Base-by-base conservation (phyloP, 2,113 vertebrate genomes). In the Taurulus bubalis region DNA sequence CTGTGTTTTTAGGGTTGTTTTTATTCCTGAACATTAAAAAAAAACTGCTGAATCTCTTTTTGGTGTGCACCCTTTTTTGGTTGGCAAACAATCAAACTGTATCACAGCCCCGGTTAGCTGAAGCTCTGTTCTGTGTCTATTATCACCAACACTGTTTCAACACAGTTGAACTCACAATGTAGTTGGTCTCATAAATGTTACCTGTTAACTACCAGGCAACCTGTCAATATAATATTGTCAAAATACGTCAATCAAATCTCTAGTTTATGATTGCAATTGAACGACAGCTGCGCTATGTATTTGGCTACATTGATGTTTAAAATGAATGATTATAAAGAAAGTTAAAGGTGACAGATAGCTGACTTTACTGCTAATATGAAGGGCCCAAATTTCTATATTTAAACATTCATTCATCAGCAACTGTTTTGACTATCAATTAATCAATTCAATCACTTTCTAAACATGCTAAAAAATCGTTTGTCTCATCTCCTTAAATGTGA, bases 221-320 rank as follows among this genome's bases (percentile, higher is more conserved):
- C n/a, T n/a, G n/a, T n/a, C n/a, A n/a, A n/a, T n/a, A n/a, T n/a
- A n/a, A n/a, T n/a, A n/a, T n/a, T n/a, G n/a, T n/a, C n/a, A n/a
- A n/a, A 32, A 38, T 1, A 71, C 2, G 3, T 68, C 34, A 62
- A 72, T 73, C 34, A 56, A 56, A 62, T 55, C 36, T 38, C 1
- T 8, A 3, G 70, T 75, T 59, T 34, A 70, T 75, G 65, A 79
- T 75, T 28, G 59, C 24, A 30, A 38, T 70, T 66, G 64, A 70
- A 30, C 38, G 58, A 24, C 71, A 40, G 38, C 67, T 75, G 83
- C 7, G 6, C 24, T 7, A 3, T 60, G n/a, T 65, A 28, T 76
- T 42, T 24, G 30, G 32, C 26, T 65, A n/a, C 16, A 65, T 18
- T 71, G 51, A 22, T 72, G 49, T 75, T 75, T 24, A 75, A 59